Evolutionary conservation across 2,888 invertebrate genomes (phyloP), one percentile per base, ranked within the genome.

Genomic region (Rhagonycha fulva): DNA sequence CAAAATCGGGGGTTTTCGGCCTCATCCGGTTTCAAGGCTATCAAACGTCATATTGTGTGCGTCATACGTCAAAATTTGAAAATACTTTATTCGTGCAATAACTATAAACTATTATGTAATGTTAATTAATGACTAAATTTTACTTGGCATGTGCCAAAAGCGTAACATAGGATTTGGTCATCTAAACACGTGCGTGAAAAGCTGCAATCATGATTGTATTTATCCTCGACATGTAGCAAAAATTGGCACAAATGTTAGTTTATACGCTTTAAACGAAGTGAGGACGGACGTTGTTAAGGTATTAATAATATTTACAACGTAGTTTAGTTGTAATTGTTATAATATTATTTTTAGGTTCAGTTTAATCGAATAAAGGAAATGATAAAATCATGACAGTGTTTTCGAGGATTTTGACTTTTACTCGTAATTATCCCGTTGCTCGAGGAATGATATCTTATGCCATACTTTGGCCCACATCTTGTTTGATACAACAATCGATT

Each of bases 381-480:
- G 61, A 10, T 62, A 62, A 66, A 78, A 87, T 85, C 86, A 86
- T 87, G 82, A 86, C 87, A 47, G 83, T 89, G 73, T 84, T 90
- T n/a, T 89, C 89, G 3, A 89, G 89, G 85, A 84, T 90, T 19
- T 83, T 85, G 0, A 87, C 87, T 1, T 85, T 90, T n/a, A 88
- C 88, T 0, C 83, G 84, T 0, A 88, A 88, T 69, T 89, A 88
- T 77, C 91, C 91, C 0, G 88, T 87, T 86, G 89, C 89, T 87
- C 88, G 87, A 82, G 94, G 94, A 78, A 93, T 94, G 93, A 88
- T 92, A 74, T 91, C 93, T 0, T 94, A 94, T 84, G 91, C 92
- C 76, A 84, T 92, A 32, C 92, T 94, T 81, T 94, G 94, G 94
- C 94, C 94, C 60, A 88, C 91, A 11, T 94, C 94, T 78, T 93